phyloP scores from a whole-genome alignment of 2,797 vertebrate species.

The Xiphorhynchus erythropygius region DNA sequence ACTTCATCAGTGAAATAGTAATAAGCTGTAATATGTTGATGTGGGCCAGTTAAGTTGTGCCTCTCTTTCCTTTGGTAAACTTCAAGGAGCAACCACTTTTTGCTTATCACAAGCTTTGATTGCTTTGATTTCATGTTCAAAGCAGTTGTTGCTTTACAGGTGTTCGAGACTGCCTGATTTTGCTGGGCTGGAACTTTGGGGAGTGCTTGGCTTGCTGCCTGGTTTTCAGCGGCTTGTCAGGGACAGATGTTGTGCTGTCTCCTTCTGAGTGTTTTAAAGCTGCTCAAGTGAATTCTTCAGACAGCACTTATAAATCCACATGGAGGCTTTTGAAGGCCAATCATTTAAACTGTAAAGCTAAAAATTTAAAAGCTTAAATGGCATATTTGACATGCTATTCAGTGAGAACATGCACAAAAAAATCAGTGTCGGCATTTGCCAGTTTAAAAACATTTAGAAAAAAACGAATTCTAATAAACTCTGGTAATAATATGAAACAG shows the following conservation, averaged over 20 bases:
- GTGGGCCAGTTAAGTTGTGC: neutral
- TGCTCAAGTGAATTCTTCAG: conserved; percentile 61
- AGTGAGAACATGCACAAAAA: neutral
- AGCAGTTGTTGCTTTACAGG: conserved; percentile 28
- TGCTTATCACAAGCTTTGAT: neutral
- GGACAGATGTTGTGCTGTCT: conserved; percentile 65
- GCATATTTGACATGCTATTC: neutral
- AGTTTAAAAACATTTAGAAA: neutral
- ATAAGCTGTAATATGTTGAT: neutral
- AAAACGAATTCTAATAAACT: neutral
- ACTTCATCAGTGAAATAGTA: neutral
- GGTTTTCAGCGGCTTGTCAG: conserved; percentile 48
- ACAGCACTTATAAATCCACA: conserved; percentile 56
- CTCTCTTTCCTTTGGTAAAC: neutral
- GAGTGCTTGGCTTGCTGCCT: conserved; percentile 60
- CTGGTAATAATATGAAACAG: neutral
- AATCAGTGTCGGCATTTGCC: neutral
- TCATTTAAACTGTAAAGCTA: conserved; percentile 33
- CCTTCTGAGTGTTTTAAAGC: conserved; percentile 48
- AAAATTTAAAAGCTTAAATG: neutral
- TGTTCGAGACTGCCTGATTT: conserved; percentile 10
- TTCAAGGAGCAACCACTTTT: neutral
- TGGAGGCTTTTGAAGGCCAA: conserved; percentile 43
- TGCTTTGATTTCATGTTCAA: conserved; percentile 38
- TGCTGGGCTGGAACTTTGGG: conserved; percentile 23